phyloP scores from a whole-genome alignment of 1,140 invertebrate species.

The Trachymyrmex septentrionalis region DNA sequence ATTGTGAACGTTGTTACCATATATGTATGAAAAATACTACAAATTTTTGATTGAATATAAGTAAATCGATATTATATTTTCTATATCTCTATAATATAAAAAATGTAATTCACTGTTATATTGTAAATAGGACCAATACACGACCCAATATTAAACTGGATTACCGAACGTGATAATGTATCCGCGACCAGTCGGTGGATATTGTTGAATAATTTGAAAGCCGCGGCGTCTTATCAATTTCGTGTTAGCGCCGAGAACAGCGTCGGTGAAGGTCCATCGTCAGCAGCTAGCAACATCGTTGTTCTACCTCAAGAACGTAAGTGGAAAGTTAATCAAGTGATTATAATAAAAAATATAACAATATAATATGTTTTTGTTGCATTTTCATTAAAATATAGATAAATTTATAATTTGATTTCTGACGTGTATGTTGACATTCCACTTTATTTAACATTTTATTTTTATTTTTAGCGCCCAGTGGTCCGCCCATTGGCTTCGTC shows the following conservation, averaged over 20 bases:
- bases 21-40: not conserved
- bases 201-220: conserved; percentile 95
- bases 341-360: not conserved
- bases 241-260: conserved; percentile 97
- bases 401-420: not conserved
- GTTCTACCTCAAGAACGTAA: conserved; percentile 97
- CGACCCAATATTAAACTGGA: conserved; percentile 94
- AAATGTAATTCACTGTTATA: conserved; percentile 3
- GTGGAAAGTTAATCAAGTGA: conserved; percentile 72
- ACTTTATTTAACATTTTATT: conserved; percentile 19
- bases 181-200: conserved; percentile 93
- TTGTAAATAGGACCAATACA: conserved; percentile 91
- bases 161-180: conserved; percentile 95
- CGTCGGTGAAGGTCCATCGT: conserved; percentile 97
- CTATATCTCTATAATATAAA: not conserved
- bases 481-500: conserved; percentile 95
- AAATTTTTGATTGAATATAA: not conserved
- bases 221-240: conserved; percentile 98
- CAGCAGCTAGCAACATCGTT: conserved; percentile 94
- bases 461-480: conserved; percentile 91
- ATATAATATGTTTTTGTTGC: not conserved
- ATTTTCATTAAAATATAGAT: not conserved
- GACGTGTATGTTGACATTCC: not conserved
- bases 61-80: conserved; percentile 17
- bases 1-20: not conserved